Conservation (phyloP, 2,888 invertebrate genomes). For the Leptinotarsa haldemani region DNA sequence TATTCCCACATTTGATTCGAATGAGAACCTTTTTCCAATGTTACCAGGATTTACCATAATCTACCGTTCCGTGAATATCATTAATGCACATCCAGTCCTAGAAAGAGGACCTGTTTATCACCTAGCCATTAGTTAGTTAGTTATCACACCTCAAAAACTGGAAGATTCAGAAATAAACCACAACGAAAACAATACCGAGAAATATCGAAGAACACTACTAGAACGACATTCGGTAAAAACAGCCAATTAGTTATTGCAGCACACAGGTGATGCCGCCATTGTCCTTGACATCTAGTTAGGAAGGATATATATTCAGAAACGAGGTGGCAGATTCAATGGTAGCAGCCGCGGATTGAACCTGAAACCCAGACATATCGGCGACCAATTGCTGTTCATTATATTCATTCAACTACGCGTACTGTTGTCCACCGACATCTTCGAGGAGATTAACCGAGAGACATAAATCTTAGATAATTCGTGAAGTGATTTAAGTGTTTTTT, state of each 20-base stretch:
- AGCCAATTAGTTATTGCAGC: slow-evolving; percentile 13
- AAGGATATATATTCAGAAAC: slow-evolving; percentile 56
- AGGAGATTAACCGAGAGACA: background rate
- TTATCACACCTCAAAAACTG: too few relatives aligned
- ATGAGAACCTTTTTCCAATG: too few relatives aligned
- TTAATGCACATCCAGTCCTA: too few relatives aligned
- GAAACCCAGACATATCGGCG: slow-evolving; percentile 55
- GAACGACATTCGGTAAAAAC: background rate
- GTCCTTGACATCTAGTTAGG: slow-evolving; percentile 47
- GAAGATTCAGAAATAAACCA: too few relatives aligned
- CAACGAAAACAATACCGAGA: background rate
- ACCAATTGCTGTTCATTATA: slow-evolving; percentile 32
- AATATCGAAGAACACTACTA: background rate
- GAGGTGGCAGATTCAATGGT: slow-evolving; percentile 44
- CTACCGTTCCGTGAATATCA: too few relatives aligned
- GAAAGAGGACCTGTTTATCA: too few relatives aligned
- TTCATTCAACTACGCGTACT: slow-evolving; percentile 8
- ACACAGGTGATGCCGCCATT: slow-evolving; percentile 20
- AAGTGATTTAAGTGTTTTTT: slow-evolving; percentile 10
- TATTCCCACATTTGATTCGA: too few relatives aligned
- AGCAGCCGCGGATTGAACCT: slow-evolving; percentile 39
- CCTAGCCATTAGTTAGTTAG: too few relatives aligned
- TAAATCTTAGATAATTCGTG: slow-evolving; percentile 9
- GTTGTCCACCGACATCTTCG: background rate
- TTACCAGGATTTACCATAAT: too few relatives aligned